A percentile compares a stretch with the other conserved stretches of the same genome.
These are phyloP conservation scores for Proteles cristata DNA, from an alignment of 2,113 vertebrate species.

Conservation along the genomic window DNA sequence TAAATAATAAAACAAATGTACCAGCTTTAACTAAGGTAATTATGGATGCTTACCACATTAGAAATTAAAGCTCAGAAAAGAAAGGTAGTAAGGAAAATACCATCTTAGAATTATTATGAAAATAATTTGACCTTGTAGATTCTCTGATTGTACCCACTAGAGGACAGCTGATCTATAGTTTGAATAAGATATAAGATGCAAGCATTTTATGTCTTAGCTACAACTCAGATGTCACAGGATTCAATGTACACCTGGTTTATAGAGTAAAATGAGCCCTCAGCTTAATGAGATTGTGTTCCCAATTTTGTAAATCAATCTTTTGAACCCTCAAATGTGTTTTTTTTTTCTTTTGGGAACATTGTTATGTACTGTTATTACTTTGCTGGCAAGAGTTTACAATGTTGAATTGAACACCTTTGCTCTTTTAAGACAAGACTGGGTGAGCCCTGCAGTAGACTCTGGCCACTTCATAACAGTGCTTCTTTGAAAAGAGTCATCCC, in stretches of 20 bases:
- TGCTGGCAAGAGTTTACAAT: not conserved
- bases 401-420: not conserved
- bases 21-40: not conserved
- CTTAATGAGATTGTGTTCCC: not conserved
- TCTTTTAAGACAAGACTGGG: not conserved
- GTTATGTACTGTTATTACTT: not conserved
- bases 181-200: not conserved
- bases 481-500: not conserved
- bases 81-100: not conserved
- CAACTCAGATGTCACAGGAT: not conserved
- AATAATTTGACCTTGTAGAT: not conserved
- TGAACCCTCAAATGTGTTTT: not conserved
- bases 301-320: not conserved
- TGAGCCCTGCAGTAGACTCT: accelerated
- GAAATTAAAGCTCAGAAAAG: slow-evolving; percentile 33
- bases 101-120: not conserved
- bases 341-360: not conserved
- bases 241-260: not conserved
- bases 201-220: not conserved
- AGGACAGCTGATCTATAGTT: not conserved
- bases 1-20: not conserved
- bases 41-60: not conserved
- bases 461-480: not conserved
- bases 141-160: not conserved
- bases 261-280: not conserved